Base-by-base conservation (phyloP, 2,113 vertebrate species). In the Tamias sibiricus region DNA sequence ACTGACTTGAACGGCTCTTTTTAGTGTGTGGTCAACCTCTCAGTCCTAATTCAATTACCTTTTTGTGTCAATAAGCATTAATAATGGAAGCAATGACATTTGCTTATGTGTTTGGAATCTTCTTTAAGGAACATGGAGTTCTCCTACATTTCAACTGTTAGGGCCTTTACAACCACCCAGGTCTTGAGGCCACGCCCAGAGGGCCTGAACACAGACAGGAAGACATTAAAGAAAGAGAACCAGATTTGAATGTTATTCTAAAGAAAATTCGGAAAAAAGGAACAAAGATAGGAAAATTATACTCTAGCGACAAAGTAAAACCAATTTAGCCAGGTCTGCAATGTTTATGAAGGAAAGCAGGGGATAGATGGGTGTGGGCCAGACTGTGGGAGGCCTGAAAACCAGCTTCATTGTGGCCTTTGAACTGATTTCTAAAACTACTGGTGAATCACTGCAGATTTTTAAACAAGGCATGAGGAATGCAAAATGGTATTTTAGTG, bases 401-500 rank as follows among this genome's bases (percentile, higher is more conserved):
- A 47, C 35, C 44, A 71, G 83, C 64, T 93, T 79, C 90, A 90
- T 32, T 57, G 79, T 64, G 66, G 37, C 32, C 79, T 89, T 59
- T 87, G 92, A 93, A 57, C 49, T 12, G 32, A 91, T 91, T 93
- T 93, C 83, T 91, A 86, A 87, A 89, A 89, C 47, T 80, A 62
- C 80, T 13, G 57, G 71, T 69, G 87, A 96, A 92, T 87, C 74
- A 90, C 37, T 47, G 4, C 30, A 80, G 37, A 91, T 57, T 95
- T 95, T 80, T 71, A 80, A 97, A 95, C 16, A 66, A 59, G 35
- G 35, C n/a, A 71, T 10, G 5, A 89, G 77, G 92, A 87, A 87
- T 44, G 24, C 74, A 79, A 94, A 95, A 71, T 17, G 75, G 47
- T n/a, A 94, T 96, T 95, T 95, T 71, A 91, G 92, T 59, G 94